Conservation (phyloP, 2,888 invertebrate genomes). For the Glaucopsyche alexis region DNA sequence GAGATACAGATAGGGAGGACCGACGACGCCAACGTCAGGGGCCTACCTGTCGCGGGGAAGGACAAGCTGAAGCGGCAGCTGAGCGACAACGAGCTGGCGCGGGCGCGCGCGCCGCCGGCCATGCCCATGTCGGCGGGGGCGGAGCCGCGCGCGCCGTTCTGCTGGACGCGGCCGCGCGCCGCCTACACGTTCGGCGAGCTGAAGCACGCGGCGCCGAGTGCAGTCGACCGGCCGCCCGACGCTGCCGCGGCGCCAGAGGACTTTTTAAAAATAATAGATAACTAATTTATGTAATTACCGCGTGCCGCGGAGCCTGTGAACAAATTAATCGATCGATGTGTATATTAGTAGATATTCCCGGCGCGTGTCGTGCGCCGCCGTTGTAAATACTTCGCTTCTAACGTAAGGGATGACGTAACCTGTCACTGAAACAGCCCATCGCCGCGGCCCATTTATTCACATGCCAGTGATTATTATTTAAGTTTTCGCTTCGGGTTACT, state of each 20-base stretch:
- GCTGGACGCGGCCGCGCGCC: constrained; percentile 66
- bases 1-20: constrained; percentile 56
- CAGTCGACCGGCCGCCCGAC: constrained; percentile 49
- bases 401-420: constrained; percentile 64
- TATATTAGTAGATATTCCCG: constrained; percentile 61
- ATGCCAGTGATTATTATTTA: constrained; percentile 5
- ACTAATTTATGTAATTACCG: constrained; percentile 47
- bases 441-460: constrained; percentile 44
- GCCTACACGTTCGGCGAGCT: constrained; percentile 73
- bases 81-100: constrained; percentile 67
- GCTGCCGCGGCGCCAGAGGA: constrained; percentile 63
- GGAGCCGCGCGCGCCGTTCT: constrained; percentile 63
- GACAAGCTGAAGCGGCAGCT: constrained; percentile 66
- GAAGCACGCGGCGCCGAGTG: constrained; percentile 68
- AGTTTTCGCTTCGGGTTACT: background rate
- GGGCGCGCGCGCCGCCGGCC: constrained; percentile 60
- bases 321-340: constrained; percentile 57
- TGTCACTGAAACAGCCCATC: constrained; percentile 77
- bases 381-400: constrained; percentile 78
- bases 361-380: constrained; percentile 52
- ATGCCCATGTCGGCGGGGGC: constrained; percentile 77
- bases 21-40: constrained; percentile 48
- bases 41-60: constrained; percentile 67
- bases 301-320: constrained; percentile 49
- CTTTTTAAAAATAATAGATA: constrained; percentile 67